Percentiles rank a stretch among this genome's conserved stretches.
Evolutionary conservation across 2,888 invertebrate genomes (phyloP).

Genomic region (Xestia xanthographa): DNA sequence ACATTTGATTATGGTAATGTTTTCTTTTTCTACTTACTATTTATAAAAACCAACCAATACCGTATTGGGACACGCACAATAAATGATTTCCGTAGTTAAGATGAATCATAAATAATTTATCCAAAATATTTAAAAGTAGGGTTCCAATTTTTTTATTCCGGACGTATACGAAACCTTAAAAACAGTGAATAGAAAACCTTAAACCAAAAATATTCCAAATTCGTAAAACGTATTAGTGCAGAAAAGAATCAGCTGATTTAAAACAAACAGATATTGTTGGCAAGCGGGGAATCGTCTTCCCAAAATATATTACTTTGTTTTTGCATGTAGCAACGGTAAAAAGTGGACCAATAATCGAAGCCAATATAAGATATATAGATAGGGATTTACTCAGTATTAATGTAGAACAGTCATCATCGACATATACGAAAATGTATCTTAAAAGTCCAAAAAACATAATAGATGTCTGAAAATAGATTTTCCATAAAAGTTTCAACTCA

Average conservation of each 20-base stretch:
- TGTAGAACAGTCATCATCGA: not conserved
- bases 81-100: too few relatives aligned
- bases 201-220: not conserved
- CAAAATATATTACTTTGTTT: slow-evolving; percentile 39
- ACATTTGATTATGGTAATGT: too few relatives aligned
- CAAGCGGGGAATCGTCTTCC: slow-evolving; percentile 2
- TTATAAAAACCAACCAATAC: not conserved
- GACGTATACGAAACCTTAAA: too few relatives aligned
- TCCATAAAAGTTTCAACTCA: not conserved
- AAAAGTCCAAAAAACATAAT: not conserved
- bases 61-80: not conserved
- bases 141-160: not conserved
- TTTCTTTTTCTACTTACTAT: not conserved
- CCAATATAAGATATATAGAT: not conserved
- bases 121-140: not conserved
- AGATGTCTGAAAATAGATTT: not conserved
- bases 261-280: slow-evolving; percentile 35
- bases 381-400: not conserved
- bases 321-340: slow-evolving; percentile 2
- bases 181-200: not conserved
- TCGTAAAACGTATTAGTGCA: not conserved
- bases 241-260: slow-evolving; percentile 40
- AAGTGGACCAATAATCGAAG: not conserved
- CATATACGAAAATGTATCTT: not conserved
- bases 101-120: not conserved